Evolutionary conservation across 2,113 vertebrate genomes (phyloP).

Genomic region (Equus przewalskii): DNA sequence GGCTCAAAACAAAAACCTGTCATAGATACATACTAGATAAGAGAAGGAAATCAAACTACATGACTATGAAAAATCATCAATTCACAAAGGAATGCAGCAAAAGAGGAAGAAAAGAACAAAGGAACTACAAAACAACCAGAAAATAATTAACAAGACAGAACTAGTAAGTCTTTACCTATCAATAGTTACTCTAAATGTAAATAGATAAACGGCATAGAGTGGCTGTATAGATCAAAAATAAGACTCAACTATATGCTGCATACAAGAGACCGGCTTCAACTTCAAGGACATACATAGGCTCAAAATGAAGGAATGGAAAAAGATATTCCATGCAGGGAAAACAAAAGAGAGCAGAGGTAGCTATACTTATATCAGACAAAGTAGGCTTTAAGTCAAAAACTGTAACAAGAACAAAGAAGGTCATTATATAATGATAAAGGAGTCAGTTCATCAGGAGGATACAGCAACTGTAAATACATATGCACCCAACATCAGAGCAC

Average conservation of each 20-base stretch:
- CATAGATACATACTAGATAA: neutral
- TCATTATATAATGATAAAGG: neutral
- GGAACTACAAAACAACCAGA: neutral
- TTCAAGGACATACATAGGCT: neutral
- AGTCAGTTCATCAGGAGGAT: neutral
- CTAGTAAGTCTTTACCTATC: neutral
- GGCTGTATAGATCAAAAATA: neutral
- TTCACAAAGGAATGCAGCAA: neutral
- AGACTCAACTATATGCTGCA: neutral
- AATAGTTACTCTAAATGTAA: neutral
- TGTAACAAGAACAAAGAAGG: neutral
- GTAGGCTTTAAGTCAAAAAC: neutral
- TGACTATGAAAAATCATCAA: neutral
- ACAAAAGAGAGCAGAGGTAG: neutral
- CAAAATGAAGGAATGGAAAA: neutral
- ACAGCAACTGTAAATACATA: neutral
- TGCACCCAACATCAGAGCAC: neutral
- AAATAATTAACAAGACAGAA: neutral
- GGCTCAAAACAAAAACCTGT: neutral
- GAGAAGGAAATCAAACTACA: neutral
- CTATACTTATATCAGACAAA: neutral
- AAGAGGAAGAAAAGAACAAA: neutral
- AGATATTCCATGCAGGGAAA: neutral
- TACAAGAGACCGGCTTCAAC: neutral
- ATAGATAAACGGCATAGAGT: neutral